Conservation (phyloP, 1,140 invertebrate species). For the Dolichoris vasculosae region DNA sequence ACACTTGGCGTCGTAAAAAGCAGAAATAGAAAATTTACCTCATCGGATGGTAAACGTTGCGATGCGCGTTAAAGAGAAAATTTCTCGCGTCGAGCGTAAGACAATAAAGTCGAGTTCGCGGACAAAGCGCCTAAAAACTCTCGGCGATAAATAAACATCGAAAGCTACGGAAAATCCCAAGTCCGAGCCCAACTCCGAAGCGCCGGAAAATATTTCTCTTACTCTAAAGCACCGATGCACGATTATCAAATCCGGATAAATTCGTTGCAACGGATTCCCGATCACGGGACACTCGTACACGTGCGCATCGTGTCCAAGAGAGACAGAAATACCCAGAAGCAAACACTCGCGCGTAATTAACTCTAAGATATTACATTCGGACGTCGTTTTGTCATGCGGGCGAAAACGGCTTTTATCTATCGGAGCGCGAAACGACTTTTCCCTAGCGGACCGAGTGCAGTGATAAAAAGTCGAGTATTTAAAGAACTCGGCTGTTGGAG, state of each 20-base stretch:
- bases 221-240: neutral
- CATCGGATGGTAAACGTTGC: neutral
- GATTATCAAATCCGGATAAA: slow-evolving; percentile 35
- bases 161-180: neutral
- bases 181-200: no score
- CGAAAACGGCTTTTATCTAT: slow-evolving; percentile 16
- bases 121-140: slow-evolving; percentile 4
- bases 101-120: neutral
- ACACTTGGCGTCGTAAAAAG: neutral
- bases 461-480: no score
- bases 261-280: slow-evolving; percentile 22
- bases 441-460: neutral
- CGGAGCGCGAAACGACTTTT: neutral
- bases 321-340: neutral
- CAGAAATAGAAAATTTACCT: neutral
- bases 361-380: neutral
- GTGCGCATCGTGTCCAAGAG: neutral
- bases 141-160: neutral
- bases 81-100: neutral
- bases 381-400: neutral
- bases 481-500: neutral
- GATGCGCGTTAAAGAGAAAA: neutral
- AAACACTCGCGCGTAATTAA: slow-evolving; percentile 24
- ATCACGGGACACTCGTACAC: neutral
- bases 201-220: slow-evolving; percentile 3